Base-by-base conservation (phyloP, 2,888 invertebrate genomes). In the Conus canariensis region DNA sequence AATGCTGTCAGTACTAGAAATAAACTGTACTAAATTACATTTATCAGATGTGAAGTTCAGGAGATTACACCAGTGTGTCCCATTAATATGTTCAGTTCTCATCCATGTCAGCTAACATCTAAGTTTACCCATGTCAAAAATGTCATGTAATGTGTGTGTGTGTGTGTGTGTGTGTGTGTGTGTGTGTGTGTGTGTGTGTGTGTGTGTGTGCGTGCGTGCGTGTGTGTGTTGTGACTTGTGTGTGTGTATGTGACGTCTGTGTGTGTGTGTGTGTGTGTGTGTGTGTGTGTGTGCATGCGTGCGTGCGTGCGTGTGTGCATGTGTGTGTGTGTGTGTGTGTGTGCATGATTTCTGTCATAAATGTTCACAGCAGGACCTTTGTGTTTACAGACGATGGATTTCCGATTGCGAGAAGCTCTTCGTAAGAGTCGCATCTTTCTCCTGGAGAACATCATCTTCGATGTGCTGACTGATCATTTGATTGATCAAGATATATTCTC, bases 401-500 rank as follows among this genome's bases (percentile, higher is more conserved):
- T 14, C 7, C 45, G 70, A 19, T 74, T 70, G 70, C 56, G 67
- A 25, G 89, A 89, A 70, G 58, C 85, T 19, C 58, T 89, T 2
- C 89, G 89, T 16, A 70, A 85, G 70, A 85, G 85, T 58, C 89
- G 89, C 83, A 83, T 89, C 30, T 83, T 67, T 22, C 70, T 89
- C 16, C 14, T 89, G 56, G 85, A 89, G 9, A 89, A 89, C 14
- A 58, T 89, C 16, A 58, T 85, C n/a, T 87, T 87, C 70, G 64
- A 82, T 12, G 89, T 30, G 12, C 56, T 89, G 83, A 6, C 14
- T 45, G 89, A 89, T n/a, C 70, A 89, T n/a, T 58, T 89, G 1
- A 89, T 89, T 85, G 89, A 16, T 22, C 89, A 89, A 70, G 89
- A 70, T 56, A 89, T 89, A 19, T 89, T 89, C 70, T 64, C 89